Conservation (phyloP, 2,113 vertebrate species). For the Perognathus longimembris region DNA sequence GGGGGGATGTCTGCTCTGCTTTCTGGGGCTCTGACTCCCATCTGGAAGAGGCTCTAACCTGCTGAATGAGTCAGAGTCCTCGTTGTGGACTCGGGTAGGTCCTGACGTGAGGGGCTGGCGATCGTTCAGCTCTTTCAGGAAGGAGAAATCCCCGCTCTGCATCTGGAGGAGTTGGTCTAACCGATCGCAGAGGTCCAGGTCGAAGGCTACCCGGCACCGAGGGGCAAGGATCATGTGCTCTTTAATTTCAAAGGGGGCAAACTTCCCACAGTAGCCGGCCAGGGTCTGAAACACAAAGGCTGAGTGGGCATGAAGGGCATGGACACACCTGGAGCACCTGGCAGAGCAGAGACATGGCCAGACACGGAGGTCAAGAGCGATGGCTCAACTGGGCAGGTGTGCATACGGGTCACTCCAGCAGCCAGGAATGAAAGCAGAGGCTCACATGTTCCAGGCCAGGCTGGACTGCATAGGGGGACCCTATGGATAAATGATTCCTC, state of each 20-base stretch:
- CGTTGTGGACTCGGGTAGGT: constrained; percentile 83
- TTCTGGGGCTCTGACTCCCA: not conserved
- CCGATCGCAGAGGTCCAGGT: constrained; percentile 88
- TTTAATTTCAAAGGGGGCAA: constrained; percentile 98
- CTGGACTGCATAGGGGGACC: too few species aligned
- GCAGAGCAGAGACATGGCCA: too few species aligned
- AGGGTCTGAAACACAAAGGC: constrained; percentile 88
- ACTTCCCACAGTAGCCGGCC: constrained; percentile 96
- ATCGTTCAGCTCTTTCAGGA: constrained; percentile 90
- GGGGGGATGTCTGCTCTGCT: too few species aligned
- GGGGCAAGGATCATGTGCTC: constrained; percentile 96
- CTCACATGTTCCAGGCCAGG: too few species aligned
- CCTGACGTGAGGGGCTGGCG: constrained; percentile 88
- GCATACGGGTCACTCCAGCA: too few species aligned
- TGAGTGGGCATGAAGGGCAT: not conserved
- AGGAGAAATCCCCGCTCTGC: constrained; percentile 81
- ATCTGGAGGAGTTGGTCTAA: constrained; percentile 89
- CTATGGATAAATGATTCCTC: too few species aligned
- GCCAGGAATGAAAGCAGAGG: too few species aligned
- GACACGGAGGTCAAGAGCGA: too few species aligned
- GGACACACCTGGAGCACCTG: not conserved
- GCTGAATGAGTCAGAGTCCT: constrained; percentile 28
- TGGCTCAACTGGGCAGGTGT: too few species aligned
- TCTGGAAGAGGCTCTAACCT: constrained; percentile 77
- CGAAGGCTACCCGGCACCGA: constrained; percentile 88